Percentiles rank a stretch among this genome's conserved stretches.
phyloP scores from a whole-genome alignment of 1,140 invertebrate genomes.

The Brachionus paranguensis region DNA sequence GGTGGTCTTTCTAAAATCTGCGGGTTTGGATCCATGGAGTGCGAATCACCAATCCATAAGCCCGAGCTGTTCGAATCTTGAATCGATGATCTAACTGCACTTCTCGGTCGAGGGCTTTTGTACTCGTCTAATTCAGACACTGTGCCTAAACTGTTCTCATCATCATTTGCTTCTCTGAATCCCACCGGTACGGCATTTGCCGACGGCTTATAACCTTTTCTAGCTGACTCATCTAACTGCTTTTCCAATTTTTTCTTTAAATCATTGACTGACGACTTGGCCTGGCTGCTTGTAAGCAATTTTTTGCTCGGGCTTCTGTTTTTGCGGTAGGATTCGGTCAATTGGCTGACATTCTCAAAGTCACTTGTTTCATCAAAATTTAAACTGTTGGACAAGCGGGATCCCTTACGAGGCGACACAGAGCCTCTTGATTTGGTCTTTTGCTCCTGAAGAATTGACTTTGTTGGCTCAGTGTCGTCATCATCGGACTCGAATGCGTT shows the following conservation, averaged over 20 bases:
- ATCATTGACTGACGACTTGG: neutral
- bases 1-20: neutral
- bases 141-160: slow-evolving; percentile 13
- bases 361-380: slow-evolving; percentile 20
- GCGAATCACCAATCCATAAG: slow-evolving; percentile 7
- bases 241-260: neutral
- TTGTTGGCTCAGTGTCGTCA: slow-evolving; percentile 32
- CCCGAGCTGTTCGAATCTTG: slow-evolving; percentile 27
- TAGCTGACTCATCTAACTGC: neutral
- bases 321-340: slow-evolving; percentile 8
- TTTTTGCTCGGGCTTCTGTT: neutral
- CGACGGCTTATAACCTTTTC: neutral
- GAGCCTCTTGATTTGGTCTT: neutral
- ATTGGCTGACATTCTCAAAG: slow-evolving; percentile 1
- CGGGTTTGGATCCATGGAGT: neutral
- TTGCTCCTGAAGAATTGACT: neutral
- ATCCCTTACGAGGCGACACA: neutral
- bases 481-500: slow-evolving; percentile 8
- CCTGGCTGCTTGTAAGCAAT: neutral
- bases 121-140: neutral
- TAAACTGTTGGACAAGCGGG: neutral
- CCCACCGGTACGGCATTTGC: neutral
- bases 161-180: neutral
- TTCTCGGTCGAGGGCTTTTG: neutral
- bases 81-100: slow-evolving; percentile 6